Conservation (phyloP, 2,888 invertebrate genomes). For the Adelognathus sp. region DNA sequence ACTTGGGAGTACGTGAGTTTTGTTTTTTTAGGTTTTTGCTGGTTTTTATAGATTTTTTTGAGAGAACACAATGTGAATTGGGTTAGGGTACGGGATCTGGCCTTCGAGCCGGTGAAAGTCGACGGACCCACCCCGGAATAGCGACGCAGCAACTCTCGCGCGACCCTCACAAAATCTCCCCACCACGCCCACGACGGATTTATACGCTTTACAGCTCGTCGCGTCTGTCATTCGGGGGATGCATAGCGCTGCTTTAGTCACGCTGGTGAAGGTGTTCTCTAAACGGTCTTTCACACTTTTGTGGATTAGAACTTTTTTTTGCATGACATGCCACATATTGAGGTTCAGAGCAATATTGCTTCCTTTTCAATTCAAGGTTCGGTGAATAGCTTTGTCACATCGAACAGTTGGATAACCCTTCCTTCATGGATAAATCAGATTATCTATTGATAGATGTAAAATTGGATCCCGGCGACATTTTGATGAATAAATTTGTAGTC, state of each 20-base stretch:
- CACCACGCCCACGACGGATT: conserved; percentile 68
- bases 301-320: background rate
- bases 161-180: conserved; percentile 60
- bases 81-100: background rate
- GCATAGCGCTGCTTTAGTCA: conserved; percentile 18
- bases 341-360: too few species aligned
- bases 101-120: conserved; percentile 43
- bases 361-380: too few species aligned
- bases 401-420: too few species aligned
- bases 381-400: too few species aligned
- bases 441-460: too few species aligned
- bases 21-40: background rate
- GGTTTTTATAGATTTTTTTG: background rate
- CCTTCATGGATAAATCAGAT: too few species aligned
- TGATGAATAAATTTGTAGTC: too few species aligned
- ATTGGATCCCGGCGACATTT: too few species aligned
- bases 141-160: conserved; percentile 44
- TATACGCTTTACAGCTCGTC: conserved; percentile 44
- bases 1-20: too few species aligned
- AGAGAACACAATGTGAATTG: background rate
- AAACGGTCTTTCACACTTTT: background rate
- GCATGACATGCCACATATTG: background rate
- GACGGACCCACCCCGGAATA: conserved; percentile 61
- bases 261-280: background rate
- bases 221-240: conserved; percentile 46